Base-by-base conservation (phyloP, 2,888 invertebrate genomes). In the Epinotia brunnichana region DNA sequence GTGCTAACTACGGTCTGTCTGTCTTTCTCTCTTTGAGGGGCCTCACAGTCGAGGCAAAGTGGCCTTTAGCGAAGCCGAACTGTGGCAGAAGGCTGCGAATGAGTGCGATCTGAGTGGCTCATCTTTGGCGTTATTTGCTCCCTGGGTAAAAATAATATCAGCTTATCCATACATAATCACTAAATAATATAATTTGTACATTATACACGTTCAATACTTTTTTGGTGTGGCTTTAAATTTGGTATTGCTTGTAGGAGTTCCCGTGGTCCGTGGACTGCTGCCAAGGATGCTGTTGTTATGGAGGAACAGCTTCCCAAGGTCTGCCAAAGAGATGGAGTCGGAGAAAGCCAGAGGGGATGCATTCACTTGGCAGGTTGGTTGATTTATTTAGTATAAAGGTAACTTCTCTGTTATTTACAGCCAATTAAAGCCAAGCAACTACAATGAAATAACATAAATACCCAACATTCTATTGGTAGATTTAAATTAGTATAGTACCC, bases 271-370 rank as follows among this genome's bases (percentile, higher is more conserved):
- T 79, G 98, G 98, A 0, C 93, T 99, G 62, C 90, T 99, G 66
- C 99, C 99, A 0, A 94, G 99, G 74, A 98, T 99, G 97, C 87
- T 99, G 78, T 91, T 99, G 15, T 91, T 99, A 3, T 99, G 99
- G 99, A 95, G 98, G 78, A 99, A 99, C 88, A 99, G 99, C 35
- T 99, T 99, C 89, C 99, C 99, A 0, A 95, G 99, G 63, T 99
- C 99, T 0, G 96, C 96, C 53, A 99, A 99, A 85, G 99, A 99
- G 88, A 94, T 99, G 17, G 99, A 99, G 86, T 98, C 98, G 0
- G 99, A 99, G 90, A 99, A 99, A 81, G 96, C 97, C 17, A 94
- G 99, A 82, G 97, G 98, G 9, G 99, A 99, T 91, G 97, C 98
- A 0, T 99, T 99, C 86, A 99, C 99, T n/a, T 99, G 99, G 99